A percentile compares a stretch with the other conserved stretches of the same genome.
phyloP scores from a whole-genome alignment of 92 coral and sea anemone genomes.

The Zoanthus sociatus region DNA sequence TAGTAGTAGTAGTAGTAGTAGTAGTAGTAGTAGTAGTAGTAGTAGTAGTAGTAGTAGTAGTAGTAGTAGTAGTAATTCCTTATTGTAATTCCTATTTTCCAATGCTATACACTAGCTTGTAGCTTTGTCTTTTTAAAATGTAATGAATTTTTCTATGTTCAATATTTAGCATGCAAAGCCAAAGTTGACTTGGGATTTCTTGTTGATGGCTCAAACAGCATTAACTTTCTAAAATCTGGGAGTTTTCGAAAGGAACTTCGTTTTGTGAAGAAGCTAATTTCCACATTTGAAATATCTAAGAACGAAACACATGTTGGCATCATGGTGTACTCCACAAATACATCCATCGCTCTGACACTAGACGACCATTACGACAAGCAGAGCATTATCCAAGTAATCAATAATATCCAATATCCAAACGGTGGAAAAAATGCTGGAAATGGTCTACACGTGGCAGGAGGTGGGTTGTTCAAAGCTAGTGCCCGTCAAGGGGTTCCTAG shows the following conservation, averaged over 20 bases:
- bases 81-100: too few species aligned
- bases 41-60: too few species aligned
- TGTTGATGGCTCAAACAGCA: slow-evolving; percentile 38
- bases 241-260: slow-evolving; percentile 35
- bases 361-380: slow-evolving; percentile 46
- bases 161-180: slow-evolving; percentile 36
- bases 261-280: slow-evolving; percentile 28
- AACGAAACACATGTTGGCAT: slow-evolving; percentile 39
- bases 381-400: slow-evolving; percentile 13
- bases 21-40: too few species aligned
- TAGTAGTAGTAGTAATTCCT: too few species aligned
- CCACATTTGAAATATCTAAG: slow-evolving; percentile 31
- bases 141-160: neutral
- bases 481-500: slow-evolving; percentile 44
- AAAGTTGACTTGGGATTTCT: slow-evolving; percentile 39
- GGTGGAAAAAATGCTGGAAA: slow-evolving; percentile 40
- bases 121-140: neutral
- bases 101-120: neutral
- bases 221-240: slow-evolving; percentile 19
- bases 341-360: slow-evolving; percentile 1
- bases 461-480: slow-evolving; percentile 21
- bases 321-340: slow-evolving; percentile 33
- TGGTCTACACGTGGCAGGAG: slow-evolving; percentile 10
- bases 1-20: too few species aligned
- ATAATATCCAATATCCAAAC: slow-evolving; percentile 25